Percentiles rank a stretch among this genome's conserved stretches.
These are phyloP conservation scores for Cenopis cana DNA, from an alignment of 2,888 invertebrate genomes.

Conservation along the genomic window DNA sequence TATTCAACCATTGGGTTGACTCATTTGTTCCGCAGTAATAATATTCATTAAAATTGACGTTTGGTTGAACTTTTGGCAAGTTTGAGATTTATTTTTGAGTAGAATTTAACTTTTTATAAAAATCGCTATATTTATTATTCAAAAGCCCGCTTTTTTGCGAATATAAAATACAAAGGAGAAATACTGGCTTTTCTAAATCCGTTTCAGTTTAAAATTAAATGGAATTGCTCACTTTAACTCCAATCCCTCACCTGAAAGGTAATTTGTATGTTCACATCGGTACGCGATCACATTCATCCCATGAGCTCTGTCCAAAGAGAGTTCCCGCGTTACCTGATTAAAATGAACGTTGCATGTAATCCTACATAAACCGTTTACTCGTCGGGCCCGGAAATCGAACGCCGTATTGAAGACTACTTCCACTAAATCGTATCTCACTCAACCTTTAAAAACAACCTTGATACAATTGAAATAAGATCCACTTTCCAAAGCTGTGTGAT, in stretches of 20 bases:
- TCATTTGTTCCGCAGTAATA: not conserved
- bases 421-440: slow-evolving; percentile 14
- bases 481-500: not conserved
- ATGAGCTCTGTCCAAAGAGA: slow-evolving; percentile 50
- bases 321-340: slow-evolving; percentile 60
- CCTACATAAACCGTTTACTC: slow-evolving; percentile 74
- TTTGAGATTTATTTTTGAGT: too few species aligned
- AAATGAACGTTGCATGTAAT: slow-evolving; percentile 77
- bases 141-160: too few species aligned
- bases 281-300: slow-evolving; percentile 52
- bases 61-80: too few species aligned
- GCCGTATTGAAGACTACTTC: slow-evolving; percentile 62
- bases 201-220: not conserved
- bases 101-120: too few species aligned
- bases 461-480: not conserved
- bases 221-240: slow-evolving; percentile 10
- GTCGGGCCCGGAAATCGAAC: slow-evolving; percentile 79
- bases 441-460: not conserved
- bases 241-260: slow-evolving; percentile 26
- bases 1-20: not conserved
- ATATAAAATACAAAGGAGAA: too few species aligned
- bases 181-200: not conserved
- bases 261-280: slow-evolving; percentile 44
- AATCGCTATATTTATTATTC: too few species aligned
- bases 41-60: not conserved